Evolutionary conservation across 1,140 invertebrate genomes (phyloP), one percentile per base, ranked within the genome.

Genomic region (Lasioglossum baleicum): DNA sequence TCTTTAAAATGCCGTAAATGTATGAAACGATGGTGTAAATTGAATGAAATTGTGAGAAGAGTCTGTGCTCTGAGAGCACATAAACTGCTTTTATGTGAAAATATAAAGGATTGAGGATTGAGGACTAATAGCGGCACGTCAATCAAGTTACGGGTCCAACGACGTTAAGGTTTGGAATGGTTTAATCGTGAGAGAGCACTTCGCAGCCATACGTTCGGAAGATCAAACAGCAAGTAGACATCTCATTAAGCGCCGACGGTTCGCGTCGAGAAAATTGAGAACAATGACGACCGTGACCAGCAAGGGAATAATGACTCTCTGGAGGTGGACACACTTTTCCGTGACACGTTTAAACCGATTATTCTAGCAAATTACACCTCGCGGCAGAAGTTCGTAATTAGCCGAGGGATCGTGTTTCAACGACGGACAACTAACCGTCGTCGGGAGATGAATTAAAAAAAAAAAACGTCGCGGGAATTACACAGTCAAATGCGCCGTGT

Each of bases 341-440:
- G 31, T 31, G 51, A 22, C 51, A 48, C 40, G 65, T 69, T 76
- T 69, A 35, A 69, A 76, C 5, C 75, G 75, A 69, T 76, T 69
- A 76, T 5, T 65, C 13, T 31, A 20, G 53, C 22, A 42, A 58
- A 15, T 61, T 76, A 35, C 60, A 35, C 2, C 2, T 22, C 53
- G 42, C 4, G 17, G 42, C 44, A 61, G 65, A 48, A 76, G 26
- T 40, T 48, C 11, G 17, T 69, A 61, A 76, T 69, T 76, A 69
- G 17, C 40, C 7, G 22, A 7, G 2, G 65, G 75, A 35, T 60
- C 42, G 56, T 68, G 58, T 69, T 69, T 76, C 66, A 76, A 22
- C 17, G 2, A 31, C 44, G 44, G 42, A 40, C 35, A 44, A 17
- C 26, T 26, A 26, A 26, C 2, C 48, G 40, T 67, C 48, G 40